Evolutionary conservation across 2,888 invertebrate species (phyloP).

Genomic region (Lepidochitona cinerea): DNA sequence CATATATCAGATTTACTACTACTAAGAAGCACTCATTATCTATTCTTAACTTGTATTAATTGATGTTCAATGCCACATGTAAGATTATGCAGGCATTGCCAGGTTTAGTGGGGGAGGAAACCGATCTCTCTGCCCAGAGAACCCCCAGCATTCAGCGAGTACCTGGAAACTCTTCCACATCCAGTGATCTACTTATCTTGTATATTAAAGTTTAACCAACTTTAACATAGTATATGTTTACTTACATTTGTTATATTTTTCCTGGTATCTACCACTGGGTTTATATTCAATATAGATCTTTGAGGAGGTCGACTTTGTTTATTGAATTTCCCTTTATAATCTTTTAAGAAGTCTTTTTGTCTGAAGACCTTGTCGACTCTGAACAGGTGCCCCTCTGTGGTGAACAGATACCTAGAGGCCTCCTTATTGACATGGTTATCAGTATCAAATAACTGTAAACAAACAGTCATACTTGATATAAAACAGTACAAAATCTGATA

Average conservation of each 20-base stretch:
- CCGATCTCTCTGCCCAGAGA: too few relatives aligned
- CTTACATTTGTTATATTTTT: slow-evolving; percentile 51
- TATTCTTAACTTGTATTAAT: too few relatives aligned
- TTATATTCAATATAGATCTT: background rate
- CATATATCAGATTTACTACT: too few relatives aligned
- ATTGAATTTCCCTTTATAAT: background rate
- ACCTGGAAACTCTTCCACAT: background rate
- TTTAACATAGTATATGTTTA: slow-evolving; percentile 8
- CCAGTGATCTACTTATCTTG: background rate
- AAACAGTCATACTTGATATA: slow-evolving; percentile 20
- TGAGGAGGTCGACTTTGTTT: background rate
- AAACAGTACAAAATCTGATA: background rate
- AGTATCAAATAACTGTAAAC: slow-evolving; percentile 76
- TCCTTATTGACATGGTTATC: slow-evolving; percentile 76
- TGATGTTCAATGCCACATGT: too few relatives aligned
- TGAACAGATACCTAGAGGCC: slow-evolving; percentile 74
- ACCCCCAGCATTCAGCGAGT: background rate
- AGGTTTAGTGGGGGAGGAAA: too few relatives aligned
- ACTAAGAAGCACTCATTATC: too few relatives aligned
- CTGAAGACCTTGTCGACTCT: slow-evolving; percentile 69
- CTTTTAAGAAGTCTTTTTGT: slow-evolving; percentile 4
- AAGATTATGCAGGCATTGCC: too few relatives aligned
- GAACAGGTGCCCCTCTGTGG: slow-evolving; percentile 77
- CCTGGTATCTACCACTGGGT: slow-evolving; percentile 44
- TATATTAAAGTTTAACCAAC: background rate